Evolutionary conservation across 2,113 vertebrate species (phyloP), one percentile per base, ranked within the genome.

Genomic region (Xyrauchen texanus): DNA sequence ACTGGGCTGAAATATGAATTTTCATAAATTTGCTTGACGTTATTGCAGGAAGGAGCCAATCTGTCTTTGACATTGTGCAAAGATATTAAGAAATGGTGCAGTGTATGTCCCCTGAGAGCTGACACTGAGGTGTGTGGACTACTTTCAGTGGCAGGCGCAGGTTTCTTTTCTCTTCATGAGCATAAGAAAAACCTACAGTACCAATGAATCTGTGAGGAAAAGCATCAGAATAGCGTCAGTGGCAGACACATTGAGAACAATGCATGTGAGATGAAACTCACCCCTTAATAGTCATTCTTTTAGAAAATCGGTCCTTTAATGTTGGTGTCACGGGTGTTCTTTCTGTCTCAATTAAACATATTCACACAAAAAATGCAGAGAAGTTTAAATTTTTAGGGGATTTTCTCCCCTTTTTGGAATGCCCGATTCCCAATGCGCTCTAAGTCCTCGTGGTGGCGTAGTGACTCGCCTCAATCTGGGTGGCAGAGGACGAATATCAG

Each of bases 11-110:
- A 75, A 42, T 63, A 65, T 76, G 8, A 45, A 66, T 76, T 55
- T 34, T 2, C 15, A 6, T n/a, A n/a, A 34, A 52, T 63, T n/a
- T 51, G 16, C 49, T 15, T 13, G 2, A 65, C 45, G 10, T 55
- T 69, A 69, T 71, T 2, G 42, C 55, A 61, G 3, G 13, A 53
- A 65, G 47, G 42, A 57, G 52, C 51, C 13, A 1, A 34, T 1
- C 13, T 68, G 16, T 8, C 44, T 76, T 45, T 81, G 79, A 83
- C 77, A 83, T 51, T 70, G 81, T 15, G 70, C 70, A 60, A 57
- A 51, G 47, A 15, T 53, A 63, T 77, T 71, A 46, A n/a, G 55
- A 81, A 52, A 53, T 45, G 53, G 71, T 75, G 53, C 73, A 77
- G 66, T 21, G 21, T 15, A 34, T n/a, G 60, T 75, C 73, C 78